Conservation (phyloP, 1,140 invertebrate genomes). For the Penaeus vannamei region DNA sequence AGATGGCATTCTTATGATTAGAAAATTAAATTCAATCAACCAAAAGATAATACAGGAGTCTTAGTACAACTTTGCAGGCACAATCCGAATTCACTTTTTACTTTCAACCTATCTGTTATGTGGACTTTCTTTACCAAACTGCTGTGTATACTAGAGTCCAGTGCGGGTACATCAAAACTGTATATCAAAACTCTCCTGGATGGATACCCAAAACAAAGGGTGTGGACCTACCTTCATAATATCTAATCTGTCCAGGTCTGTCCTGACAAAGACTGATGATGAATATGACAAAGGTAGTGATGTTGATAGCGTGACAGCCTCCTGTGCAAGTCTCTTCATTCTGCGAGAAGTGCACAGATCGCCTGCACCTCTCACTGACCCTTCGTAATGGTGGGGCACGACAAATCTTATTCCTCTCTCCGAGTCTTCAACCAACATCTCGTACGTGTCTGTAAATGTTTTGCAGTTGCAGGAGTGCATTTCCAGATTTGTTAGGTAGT, state of each 20-base stretch:
- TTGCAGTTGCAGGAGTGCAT: conserved; percentile 1
- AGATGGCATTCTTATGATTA: no score
- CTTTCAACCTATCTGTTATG: no score
- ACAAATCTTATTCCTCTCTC: conserved; percentile 85
- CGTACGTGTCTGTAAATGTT: conserved; percentile 83
- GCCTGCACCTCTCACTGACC: conserved; percentile 87
- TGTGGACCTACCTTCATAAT: conserved; percentile 87
- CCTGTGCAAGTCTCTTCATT: conserved; percentile 94
- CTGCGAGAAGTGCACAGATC: conserved; percentile 75
- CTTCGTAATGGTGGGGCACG: conserved; percentile 93
- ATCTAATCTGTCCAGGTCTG: conserved; percentile 93
- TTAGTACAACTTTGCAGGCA: no score
- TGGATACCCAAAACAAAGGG: neutral
- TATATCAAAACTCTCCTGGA: neutral
- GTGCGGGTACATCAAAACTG: no score
- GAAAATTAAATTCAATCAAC: no score
- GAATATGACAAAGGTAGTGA: conserved; percentile 93
- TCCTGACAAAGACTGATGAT: conserved; percentile 95
- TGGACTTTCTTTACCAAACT: no score
- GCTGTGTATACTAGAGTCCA: no score
- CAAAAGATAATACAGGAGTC: no score
- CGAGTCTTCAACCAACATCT: conserved; percentile 87
- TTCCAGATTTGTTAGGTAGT: conserved; percentile 30
- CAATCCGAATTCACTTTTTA: no score
- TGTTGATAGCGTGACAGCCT: conserved; percentile 95